These are phyloP conservation scores for Conger conger DNA, from an alignment of 2,113 vertebrate genomes.

Conservation along the genomic window DNA sequence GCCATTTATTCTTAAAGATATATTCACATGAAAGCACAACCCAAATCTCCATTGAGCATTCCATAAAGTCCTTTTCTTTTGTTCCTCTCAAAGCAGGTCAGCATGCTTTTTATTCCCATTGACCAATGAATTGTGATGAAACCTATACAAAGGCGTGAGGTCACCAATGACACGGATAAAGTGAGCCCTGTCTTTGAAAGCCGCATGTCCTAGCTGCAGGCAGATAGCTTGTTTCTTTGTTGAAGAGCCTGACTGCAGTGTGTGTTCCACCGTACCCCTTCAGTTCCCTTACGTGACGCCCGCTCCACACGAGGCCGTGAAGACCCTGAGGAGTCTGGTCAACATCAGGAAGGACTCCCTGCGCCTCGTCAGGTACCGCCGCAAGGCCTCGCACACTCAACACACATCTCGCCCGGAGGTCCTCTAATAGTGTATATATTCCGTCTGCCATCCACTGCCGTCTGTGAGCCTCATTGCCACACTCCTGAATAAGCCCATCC, in stretches of 20 bases:
- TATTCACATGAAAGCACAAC: neutral
- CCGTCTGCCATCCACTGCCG: neutral
- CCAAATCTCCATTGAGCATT: neutral
- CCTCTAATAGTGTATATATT: neutral
- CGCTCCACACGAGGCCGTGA: slow-evolving; percentile 95
- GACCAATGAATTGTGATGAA: neutral
- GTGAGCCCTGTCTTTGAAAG: neutral
- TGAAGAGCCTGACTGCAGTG: neutral
- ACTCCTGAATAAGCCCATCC: neutral
- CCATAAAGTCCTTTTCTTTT: neutral
- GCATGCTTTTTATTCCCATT: neutral
- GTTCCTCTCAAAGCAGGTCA: neutral
- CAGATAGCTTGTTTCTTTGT: neutral
- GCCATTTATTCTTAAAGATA: neutral
- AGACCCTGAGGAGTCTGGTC: slow-evolving; percentile 92
- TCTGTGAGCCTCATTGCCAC: neutral
- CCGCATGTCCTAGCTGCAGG: neutral
- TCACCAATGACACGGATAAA: neutral
- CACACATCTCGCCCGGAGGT: neutral
- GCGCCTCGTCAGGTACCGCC: slow-evolving; percentile 84
- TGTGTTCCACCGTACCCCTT: neutral
- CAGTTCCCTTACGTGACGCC: slow-evolving; percentile 97
- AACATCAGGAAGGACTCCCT: slow-evolving; percentile 98
- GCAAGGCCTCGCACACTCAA: neutral
- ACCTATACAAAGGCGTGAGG: neutral